Conservation (phyloP, 2,888 invertebrate species). For the Acleris emargana region DNA sequence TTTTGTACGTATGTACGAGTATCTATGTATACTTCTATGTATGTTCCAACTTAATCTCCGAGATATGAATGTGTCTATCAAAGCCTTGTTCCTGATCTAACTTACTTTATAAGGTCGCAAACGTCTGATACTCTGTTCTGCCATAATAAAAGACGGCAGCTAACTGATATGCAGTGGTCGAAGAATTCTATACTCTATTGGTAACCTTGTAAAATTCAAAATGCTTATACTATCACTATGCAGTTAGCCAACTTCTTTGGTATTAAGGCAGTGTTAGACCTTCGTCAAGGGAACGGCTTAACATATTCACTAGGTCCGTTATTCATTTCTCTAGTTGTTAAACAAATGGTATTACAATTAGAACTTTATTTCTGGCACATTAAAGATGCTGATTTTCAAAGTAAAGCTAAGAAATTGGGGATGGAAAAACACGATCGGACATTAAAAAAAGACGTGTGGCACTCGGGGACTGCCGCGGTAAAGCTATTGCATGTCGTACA, state of each 20-base stretch:
- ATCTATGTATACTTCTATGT: too few species aligned
- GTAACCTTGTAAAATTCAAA: too few species aligned
- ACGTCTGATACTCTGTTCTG: constrained; percentile 18
- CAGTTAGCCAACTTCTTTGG: too few species aligned
- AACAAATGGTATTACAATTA: not conserved
- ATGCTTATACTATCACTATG: too few species aligned
- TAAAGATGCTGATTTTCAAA: not conserved
- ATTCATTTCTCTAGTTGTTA: not conserved
- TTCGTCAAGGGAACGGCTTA: constrained; percentile 32
- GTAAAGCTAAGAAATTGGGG: not conserved
- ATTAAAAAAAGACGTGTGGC: too few species aligned
- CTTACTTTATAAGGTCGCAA: constrained; percentile 31
- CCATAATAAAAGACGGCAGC: too few species aligned
- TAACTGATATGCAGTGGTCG: too few species aligned
- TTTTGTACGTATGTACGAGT: too few species aligned
- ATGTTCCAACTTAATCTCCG: not conserved
- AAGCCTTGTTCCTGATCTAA: constrained; percentile 25
- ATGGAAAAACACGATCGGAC: constrained; percentile 15
- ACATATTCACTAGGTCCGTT: constrained; percentile 17
- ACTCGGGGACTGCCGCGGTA: too few species aligned
- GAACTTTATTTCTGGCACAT: not conserved
- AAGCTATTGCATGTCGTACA: too few species aligned
- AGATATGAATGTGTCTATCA: constrained; percentile 34
- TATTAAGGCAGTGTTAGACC: constrained; percentile 9
- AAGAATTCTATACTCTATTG: too few species aligned